Evolutionary conservation across 2,888 invertebrate genomes (phyloP).

Genomic region (Parnassius mnemosyne): DNA sequence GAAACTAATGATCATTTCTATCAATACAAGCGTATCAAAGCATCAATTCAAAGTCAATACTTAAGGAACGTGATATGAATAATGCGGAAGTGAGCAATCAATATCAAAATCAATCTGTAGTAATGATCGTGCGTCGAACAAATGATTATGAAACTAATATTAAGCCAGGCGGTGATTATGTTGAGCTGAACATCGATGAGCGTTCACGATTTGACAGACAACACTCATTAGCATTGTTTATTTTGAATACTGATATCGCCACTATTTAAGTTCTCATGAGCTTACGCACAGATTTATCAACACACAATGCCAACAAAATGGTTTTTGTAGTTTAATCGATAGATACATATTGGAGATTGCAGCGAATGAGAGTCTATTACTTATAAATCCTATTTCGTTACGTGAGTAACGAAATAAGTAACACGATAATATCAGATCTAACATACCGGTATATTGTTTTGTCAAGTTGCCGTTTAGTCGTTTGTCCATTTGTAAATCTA

Average conservation of each 20-base stretch:
- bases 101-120: conserved; percentile 65
- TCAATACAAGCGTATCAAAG: conserved; percentile 40
- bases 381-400: too few species aligned
- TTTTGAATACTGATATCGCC: conserved; percentile 50
- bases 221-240: conserved; percentile 68
- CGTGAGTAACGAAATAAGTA: too few species aligned
- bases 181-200: conserved; percentile 35
- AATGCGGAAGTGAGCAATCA: conserved; percentile 74
- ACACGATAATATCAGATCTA: too few species aligned
- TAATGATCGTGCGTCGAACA: conserved; percentile 66
- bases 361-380: too few species aligned
- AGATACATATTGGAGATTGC: too few species aligned
- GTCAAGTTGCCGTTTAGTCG: too few species aligned
- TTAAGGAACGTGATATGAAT: conserved; percentile 44
- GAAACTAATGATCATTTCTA: conserved; percentile 29
- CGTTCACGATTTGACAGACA: conserved; percentile 58
- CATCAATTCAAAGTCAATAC: conserved; percentile 42
- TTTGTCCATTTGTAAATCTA: too few species aligned
- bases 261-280: conserved; percentile 29
- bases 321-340: too few species aligned
- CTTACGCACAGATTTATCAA: conserved; percentile 15
- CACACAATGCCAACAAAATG: too few species aligned
- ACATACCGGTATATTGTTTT: too few species aligned
- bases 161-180: conserved; percentile 32
- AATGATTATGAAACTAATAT: conserved; percentile 70